phyloP scores from a whole-genome alignment of 2,113 vertebrate species.

The Gasterosteus nipponicus region DNA sequence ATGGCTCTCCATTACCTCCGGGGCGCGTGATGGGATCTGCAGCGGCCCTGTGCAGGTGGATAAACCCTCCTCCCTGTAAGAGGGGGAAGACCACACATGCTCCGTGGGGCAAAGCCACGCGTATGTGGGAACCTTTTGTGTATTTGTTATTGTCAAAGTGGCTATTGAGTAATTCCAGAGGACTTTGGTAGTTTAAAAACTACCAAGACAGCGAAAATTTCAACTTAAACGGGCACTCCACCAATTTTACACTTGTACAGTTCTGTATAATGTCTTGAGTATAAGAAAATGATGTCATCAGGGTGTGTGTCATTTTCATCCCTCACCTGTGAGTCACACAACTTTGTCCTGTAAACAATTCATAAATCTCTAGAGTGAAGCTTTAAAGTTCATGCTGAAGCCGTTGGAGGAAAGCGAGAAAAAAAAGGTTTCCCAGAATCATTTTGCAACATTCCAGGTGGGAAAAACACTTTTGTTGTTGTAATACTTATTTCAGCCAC shows the following conservation, averaged over 20 bases:
- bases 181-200: background rate
- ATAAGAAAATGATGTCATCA: background rate
- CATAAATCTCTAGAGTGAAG: background rate
- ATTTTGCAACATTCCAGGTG: background rate
- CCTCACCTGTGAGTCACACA: background rate
- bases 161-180: background rate
- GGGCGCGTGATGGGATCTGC: constrained; percentile 35
- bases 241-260: background rate
- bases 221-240: background rate
- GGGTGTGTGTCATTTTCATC: background rate
- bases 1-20: constrained; percentile 32
- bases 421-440: no score
- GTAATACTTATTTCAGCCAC: background rate
- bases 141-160: background rate
- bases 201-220: background rate
- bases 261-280: background rate
- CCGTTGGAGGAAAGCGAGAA: background rate
- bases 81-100: constrained; percentile 56
- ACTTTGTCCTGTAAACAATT: background rate
- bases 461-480: background rate
- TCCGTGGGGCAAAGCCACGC: constrained; percentile 25
- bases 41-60: constrained; percentile 51
- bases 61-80: constrained; percentile 43
- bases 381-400: no score
- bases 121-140: constrained; percentile 25